Percentiles rank a stretch among this genome's conserved stretches.
These are phyloP conservation scores for Microcebus lehilahytsara DNA, from an alignment of 2,113 vertebrate species.

Conservation along the genomic window DNA sequence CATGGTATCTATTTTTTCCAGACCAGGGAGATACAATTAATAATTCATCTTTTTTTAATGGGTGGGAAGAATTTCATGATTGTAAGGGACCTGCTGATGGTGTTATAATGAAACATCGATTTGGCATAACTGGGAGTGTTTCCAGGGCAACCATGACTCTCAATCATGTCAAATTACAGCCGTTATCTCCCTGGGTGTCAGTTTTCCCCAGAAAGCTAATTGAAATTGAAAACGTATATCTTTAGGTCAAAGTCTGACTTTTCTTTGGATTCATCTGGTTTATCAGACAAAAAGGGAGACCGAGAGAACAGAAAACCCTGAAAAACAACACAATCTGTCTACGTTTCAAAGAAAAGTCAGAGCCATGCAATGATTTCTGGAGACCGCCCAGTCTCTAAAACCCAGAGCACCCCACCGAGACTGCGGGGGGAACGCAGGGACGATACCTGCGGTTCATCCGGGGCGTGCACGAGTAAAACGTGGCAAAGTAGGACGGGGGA, in stretches of 20 bases:
- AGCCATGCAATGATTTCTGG: too few relatives aligned
- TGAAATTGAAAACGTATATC: conserved; percentile 58
- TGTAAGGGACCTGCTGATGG: conserved; percentile 31
- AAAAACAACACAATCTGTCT: background rate
- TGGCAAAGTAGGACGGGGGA: conserved; percentile 90
- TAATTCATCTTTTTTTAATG: conserved; percentile 62
- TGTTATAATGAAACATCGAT: conserved; percentile 47
- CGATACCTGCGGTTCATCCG: conserved; percentile 83
- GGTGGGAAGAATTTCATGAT: conserved; percentile 53
- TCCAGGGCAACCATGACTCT: background rate
- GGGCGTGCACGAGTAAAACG: conserved; percentile 84
- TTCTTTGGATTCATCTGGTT: background rate
- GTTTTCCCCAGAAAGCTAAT: conserved; percentile 52
- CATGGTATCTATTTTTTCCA: background rate
- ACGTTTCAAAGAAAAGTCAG: background rate
- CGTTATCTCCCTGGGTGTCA: conserved; percentile 54
- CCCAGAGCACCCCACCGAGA: background rate
- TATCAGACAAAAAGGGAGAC: background rate
- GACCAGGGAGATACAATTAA: conserved; percentile 34
- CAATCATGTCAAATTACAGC: conserved; percentile 10
- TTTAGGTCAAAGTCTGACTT: conserved; percentile 43
- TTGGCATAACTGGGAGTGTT: conserved; percentile 15
- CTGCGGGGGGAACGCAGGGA: rapidly evolving
- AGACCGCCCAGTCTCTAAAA: background rate
- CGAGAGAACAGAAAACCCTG: background rate